Evolutionary conservation across 2,888 invertebrate genomes (phyloP), one percentile per base, ranked within the genome.

Genomic region (Torymus aiolomorphi): DNA sequence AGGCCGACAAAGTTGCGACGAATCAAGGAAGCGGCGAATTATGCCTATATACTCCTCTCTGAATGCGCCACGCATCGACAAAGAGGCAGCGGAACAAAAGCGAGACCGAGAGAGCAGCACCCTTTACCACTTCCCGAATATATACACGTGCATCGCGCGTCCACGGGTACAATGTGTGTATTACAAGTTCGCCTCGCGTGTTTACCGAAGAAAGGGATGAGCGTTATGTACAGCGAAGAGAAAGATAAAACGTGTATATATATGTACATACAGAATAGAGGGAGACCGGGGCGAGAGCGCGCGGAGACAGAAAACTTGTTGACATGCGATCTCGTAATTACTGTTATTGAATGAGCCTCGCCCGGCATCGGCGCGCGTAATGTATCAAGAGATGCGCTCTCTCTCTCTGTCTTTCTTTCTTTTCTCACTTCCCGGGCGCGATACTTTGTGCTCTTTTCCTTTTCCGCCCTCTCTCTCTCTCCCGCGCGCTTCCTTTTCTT

Each of bases 281-380:
- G 42, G 69, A 76, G 62, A 69, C 13, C 56, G 13, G 59, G 31
- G 62, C 61, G 5, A 31, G 31, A 31, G n/a, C 13, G n/a, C 12
- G 52, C 54, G 24, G 69, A 67, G 74, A 81, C 62, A 57, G 73
- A 74, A 63, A 77, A 80, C 24, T 74, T 77, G 82, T 80, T 80
- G 82, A 82, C 82, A 80, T 71, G 82, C 82, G 80, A 82, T 82
- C 82, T 31, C 49, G 80, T 80, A 80, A 82, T 82, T 82, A 82
- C 74, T 66, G 66, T 80, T 80, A 82, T 80, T 79, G 57, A 76
- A 69, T 20, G 63, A n/a, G n/a, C 61, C 20, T 59, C 24, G 59
- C 16, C 18, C 24, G 49, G 13, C 13, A 49, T 65, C 59, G 14
- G 31, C 10, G 24, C 63, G 8, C 51, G 18, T 52, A 57, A 10